These are phyloP conservation scores for Lapara coniferarum DNA, from an alignment of 2,888 invertebrate species.

Conservation along the genomic window DNA sequence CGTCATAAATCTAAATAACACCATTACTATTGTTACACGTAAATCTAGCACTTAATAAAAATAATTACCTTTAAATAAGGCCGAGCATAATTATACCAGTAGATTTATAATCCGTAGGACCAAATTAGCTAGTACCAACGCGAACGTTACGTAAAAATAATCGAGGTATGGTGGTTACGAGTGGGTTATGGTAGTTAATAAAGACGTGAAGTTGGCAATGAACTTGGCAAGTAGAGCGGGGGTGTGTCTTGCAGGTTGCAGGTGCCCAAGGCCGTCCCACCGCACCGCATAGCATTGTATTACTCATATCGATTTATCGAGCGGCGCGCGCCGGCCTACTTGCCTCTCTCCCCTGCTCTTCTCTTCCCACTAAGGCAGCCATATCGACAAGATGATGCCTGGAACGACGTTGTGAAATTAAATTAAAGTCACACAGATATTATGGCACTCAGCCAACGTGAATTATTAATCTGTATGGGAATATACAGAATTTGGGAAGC, in stretches of 20 bases:
- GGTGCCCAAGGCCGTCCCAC: constrained; percentile 70
- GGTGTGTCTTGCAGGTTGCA: constrained; percentile 81
- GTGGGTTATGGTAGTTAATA: constrained; percentile 32
- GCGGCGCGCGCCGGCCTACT: constrained; percentile 77
- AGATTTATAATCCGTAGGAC: neutral
- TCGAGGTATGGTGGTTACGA: neutral
- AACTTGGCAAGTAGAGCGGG: constrained; percentile 72
- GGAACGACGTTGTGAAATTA: constrained; percentile 25
- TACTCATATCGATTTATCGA: constrained; percentile 80
- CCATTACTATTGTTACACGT: constrained; percentile 16
- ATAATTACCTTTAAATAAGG: constrained; percentile 16
- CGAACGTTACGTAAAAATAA: neutral
- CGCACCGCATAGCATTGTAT: constrained; percentile 74
- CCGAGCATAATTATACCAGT: neutral
- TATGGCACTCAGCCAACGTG: constrained; percentile 16
- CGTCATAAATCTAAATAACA: constrained; percentile 26
- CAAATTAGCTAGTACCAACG: neutral
- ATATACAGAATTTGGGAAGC: neutral
- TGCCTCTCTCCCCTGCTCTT: constrained; percentile 53
- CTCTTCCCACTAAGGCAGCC: constrained; percentile 54
- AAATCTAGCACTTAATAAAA: constrained; percentile 27
- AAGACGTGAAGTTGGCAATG: constrained; percentile 70
- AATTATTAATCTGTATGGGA: neutral
- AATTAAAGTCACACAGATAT: constrained; percentile 24
- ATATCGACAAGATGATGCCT: constrained; percentile 33